A percentile compares a stretch with the other conserved stretches of the same genome.
phyloP scores from a whole-genome alignment of 2,113 vertebrate genomes.

The Apus apus region DNA sequence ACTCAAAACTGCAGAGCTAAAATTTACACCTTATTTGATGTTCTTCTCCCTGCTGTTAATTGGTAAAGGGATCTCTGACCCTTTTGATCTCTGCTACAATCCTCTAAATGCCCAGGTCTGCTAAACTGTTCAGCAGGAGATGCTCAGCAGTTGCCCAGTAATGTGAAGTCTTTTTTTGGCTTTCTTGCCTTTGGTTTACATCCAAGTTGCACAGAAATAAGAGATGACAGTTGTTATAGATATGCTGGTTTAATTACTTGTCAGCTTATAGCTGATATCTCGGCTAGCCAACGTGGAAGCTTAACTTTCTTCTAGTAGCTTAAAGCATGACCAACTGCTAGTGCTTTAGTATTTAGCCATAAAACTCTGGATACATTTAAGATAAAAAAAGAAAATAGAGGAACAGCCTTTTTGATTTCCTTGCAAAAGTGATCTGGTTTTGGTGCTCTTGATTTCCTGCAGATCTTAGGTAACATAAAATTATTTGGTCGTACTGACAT shows the following conservation, averaged over 20 bases:
- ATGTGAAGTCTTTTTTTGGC: slow-evolving; percentile 82
- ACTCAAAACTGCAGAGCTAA: slow-evolving; percentile 88
- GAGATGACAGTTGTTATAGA: slow-evolving; percentile 98
- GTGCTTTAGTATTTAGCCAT: slow-evolving; percentile 88
- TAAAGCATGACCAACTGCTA: slow-evolving; percentile 94
- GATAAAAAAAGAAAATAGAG: slow-evolving; percentile 83
- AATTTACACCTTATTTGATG: slow-evolving; percentile 92
- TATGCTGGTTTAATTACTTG: slow-evolving; percentile 98
- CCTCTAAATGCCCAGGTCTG: slow-evolving; percentile 90
- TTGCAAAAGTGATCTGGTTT: slow-evolving; percentile 27
- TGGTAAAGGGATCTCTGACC: slow-evolving; percentile 90
- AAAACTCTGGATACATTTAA: slow-evolving; percentile 86
- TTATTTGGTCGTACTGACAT: not conserved
- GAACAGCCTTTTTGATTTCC: slow-evolving; percentile 82
- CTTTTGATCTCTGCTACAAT: slow-evolving; percentile 89
- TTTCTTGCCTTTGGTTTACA: slow-evolving; percentile 90
- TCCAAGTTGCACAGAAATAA: slow-evolving; percentile 94
- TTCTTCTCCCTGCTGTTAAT: slow-evolving; percentile 88
- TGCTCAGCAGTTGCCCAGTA: slow-evolving; percentile 84
- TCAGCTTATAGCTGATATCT: slow-evolving; percentile 96
- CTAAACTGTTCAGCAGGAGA: slow-evolving; percentile 88
- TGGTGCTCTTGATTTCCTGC: not conserved
- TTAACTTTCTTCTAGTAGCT: slow-evolving; percentile 94
- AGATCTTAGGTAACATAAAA: not conserved
- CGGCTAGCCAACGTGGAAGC: slow-evolving; percentile 90